Evolutionary conservation across 2,888 invertebrate species (phyloP).

Genomic region (Pollenia angustigena): DNA sequence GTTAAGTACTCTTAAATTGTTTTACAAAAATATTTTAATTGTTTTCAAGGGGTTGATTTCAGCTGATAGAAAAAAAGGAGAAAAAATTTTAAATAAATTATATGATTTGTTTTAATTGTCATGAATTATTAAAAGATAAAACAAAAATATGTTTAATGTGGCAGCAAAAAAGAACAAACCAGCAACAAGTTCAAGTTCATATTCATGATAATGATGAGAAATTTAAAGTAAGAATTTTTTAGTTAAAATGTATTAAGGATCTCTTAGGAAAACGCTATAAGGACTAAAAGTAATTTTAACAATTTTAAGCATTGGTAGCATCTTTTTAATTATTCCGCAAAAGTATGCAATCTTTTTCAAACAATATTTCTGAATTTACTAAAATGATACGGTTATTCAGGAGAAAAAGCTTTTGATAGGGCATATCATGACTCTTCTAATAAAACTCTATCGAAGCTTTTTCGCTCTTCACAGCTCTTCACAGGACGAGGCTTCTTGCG

Average conservation of each 20-base stretch:
- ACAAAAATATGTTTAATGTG: background rate
- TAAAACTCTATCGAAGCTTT: too few relatives aligned
- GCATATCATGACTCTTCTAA: too few relatives aligned
- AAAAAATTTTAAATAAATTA: slow-evolving; percentile 33
- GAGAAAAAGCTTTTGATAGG: too few relatives aligned
- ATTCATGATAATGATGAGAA: too few relatives aligned
- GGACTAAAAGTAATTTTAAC: background rate
- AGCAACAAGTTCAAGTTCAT: slow-evolving; percentile 44
- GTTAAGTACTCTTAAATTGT: slow-evolving; percentile 71
- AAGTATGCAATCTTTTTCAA: slow-evolving; percentile 5
- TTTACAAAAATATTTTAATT: slow-evolving; percentile 67
- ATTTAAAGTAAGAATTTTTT: background rate
- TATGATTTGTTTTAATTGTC: slow-evolving; percentile 47
- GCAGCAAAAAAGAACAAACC: background rate
- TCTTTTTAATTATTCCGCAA: background rate
- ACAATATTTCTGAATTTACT: too few relatives aligned
- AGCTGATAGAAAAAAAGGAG: slow-evolving; percentile 20
- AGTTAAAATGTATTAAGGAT: background rate
- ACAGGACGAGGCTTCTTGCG: too few relatives aligned
- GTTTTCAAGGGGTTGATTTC: slow-evolving; percentile 67
- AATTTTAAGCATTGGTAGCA: background rate
- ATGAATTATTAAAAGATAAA: slow-evolving; percentile 62
- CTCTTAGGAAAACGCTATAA: too few relatives aligned
- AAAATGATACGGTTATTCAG: too few relatives aligned
- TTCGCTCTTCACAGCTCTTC: too few relatives aligned